phyloP scores from a whole-genome alignment of 2,888 invertebrate species.

The Eilema sororculum region DNA sequence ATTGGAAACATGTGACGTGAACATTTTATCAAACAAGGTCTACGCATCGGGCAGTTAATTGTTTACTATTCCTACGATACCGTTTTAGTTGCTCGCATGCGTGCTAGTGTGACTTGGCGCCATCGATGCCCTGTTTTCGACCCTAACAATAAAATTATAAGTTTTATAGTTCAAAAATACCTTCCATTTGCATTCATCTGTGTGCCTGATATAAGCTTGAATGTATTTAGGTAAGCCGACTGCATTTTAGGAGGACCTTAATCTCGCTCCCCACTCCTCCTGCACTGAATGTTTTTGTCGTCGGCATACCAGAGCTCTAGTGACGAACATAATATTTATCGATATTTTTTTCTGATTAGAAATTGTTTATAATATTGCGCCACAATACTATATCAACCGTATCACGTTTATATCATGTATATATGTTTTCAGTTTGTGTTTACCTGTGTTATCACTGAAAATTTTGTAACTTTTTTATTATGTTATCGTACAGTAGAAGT shows the following conservation, averaged over 20 bases:
- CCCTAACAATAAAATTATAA: constrained; percentile 60
- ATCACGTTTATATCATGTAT: constrained; percentile 34
- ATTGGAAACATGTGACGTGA: constrained; percentile 68
- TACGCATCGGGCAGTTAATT: constrained; percentile 77
- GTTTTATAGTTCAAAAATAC: constrained; percentile 57
- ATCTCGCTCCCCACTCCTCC: constrained; percentile 72
- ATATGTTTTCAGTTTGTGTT: constrained; percentile 31
- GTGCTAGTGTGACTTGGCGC: constrained; percentile 62
- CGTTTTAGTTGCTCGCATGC: constrained; percentile 74
- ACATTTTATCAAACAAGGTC: constrained; percentile 73
- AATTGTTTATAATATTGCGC: constrained; percentile 50
- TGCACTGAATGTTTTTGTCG: constrained; percentile 74
- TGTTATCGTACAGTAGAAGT: background rate
- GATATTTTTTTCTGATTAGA: constrained; percentile 56
- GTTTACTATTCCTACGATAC: constrained; percentile 82
- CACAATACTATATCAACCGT: constrained; percentile 33
- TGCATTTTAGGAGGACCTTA: constrained; percentile 82
- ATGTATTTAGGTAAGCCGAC: constrained; percentile 75
- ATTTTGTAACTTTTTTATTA: background rate
- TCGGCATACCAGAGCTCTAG: constrained; percentile 73
- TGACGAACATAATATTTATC: constrained; percentile 61
- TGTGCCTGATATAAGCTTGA: constrained; percentile 73
- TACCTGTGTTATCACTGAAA: constrained; percentile 11
- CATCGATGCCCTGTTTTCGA: constrained; percentile 50
- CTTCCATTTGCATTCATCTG: constrained; percentile 56